phyloP scores from a whole-genome alignment of 2,888 invertebrate species.

The Carcina quercana region DNA sequence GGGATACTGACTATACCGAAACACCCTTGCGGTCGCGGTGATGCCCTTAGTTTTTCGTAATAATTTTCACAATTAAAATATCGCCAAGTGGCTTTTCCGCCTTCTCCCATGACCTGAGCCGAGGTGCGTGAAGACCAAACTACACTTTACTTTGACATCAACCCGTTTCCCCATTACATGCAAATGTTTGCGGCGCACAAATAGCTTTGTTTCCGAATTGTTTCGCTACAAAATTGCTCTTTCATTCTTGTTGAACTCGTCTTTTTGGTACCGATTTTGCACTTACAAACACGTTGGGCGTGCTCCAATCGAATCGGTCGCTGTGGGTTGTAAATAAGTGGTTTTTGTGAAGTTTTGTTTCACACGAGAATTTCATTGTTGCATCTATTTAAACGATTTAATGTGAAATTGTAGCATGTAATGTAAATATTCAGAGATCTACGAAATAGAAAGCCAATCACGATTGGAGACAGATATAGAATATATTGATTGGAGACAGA shows the following conservation, averaged over 20 bases:
- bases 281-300: constrained; percentile 10
- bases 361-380: no score
- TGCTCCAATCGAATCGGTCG: constrained; percentile 7
- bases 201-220: constrained; percentile 31
- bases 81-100: constrained; percentile 9
- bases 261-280: constrained; percentile 17
- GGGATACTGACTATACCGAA: no score
- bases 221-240: constrained; percentile 24
- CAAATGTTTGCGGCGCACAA: constrained; percentile 34
- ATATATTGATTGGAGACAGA: no score
- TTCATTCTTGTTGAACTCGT: constrained; percentile 22
- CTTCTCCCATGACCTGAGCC: constrained; percentile 3
- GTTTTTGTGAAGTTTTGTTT: neutral
- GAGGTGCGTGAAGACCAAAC: constrained; percentile 19
- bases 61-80: no score
- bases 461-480: no score
- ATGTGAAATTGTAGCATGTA: no score
- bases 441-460: no score
- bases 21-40: no score
- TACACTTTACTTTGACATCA: constrained; percentile 30
- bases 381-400: no score
- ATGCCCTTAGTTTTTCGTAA: no score
- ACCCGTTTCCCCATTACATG: constrained; percentile 32
- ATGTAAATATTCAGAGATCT: no score
- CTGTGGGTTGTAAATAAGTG: neutral